Evolutionary conservation across 1,140 invertebrate species (phyloP).

Genomic region (Hycleus phaleratus): DNA sequence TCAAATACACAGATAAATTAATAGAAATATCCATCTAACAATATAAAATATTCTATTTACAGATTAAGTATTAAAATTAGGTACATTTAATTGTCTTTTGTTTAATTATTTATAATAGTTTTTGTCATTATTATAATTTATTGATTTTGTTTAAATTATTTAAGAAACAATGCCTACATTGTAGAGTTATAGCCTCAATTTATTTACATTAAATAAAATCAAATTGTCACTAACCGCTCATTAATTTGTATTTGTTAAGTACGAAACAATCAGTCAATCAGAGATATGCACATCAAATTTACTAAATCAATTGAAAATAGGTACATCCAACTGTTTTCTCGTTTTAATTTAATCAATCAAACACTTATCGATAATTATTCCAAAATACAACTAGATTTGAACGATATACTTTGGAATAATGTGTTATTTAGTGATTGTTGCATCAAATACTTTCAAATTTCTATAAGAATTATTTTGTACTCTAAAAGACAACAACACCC

Average conservation of each 20-base stretch:
- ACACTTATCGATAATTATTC: too few species aligned
- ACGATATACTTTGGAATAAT: not conserved
- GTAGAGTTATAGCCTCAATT: conserved; percentile 14
- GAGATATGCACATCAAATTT: too few species aligned
- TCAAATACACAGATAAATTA: conserved; percentile 26
- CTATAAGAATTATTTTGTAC: conserved; percentile 12
- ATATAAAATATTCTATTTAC: conserved; percentile 19
- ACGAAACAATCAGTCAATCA: conserved; percentile 5
- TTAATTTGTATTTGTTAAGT: not conserved
- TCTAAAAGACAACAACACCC: conserved; percentile 15
- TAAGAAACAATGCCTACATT: not conserved
- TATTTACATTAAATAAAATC: conserved; percentile 12
- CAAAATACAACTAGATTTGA: too few species aligned
- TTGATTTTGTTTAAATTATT: conserved; percentile 1
- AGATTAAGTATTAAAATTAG: conserved; percentile 31
- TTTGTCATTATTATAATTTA: not conserved
- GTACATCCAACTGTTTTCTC: not conserved
- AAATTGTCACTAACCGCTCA: conserved; percentile 8
- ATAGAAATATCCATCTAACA: conserved; percentile 23
- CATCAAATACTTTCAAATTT: not conserved
- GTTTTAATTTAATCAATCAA: too few species aligned
- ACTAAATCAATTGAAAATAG: not conserved
- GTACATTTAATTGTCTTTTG: conserved; percentile 32
- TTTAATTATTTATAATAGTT: not conserved
- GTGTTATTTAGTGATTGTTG: not conserved